These are phyloP conservation scores for Loxodonta africana DNA, from an alignment of 2,113 vertebrate species.

Conservation along the genomic window DNA sequence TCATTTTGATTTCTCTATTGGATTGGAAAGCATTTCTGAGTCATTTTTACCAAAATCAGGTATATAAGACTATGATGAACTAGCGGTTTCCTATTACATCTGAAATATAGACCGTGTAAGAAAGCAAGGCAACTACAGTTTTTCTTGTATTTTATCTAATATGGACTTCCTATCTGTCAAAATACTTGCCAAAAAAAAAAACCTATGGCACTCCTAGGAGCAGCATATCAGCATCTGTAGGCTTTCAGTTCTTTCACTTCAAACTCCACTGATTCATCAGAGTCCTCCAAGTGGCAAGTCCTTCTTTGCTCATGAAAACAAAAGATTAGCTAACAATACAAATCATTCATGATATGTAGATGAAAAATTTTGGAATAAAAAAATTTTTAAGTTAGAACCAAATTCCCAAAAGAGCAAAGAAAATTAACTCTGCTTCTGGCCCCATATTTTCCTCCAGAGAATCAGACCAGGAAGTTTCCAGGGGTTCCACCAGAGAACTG, in stretches of 20 bases:
- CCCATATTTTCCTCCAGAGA: background rate
- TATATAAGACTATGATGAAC: background rate
- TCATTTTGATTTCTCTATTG: background rate
- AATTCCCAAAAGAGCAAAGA: background rate
- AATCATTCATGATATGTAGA: slow-evolving; percentile 45
- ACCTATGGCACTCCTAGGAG: background rate
- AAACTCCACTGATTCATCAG: slow-evolving; percentile 13
- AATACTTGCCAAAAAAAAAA: background rate
- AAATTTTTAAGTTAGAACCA: background rate
- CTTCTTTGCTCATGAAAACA: slow-evolving; percentile 43
- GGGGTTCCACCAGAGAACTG: background rate
- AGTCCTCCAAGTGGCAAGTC: background rate
- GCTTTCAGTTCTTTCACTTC: background rate
- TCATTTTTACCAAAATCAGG: background rate
- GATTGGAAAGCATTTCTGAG: background rate
- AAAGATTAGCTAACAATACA: slow-evolving; percentile 4
- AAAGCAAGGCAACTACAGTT: slow-evolving; percentile 44
- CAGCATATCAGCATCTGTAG: background rate
- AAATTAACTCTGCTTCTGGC: background rate
- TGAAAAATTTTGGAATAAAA: slow-evolving; percentile 35
- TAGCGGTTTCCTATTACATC: background rate
- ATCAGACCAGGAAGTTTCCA: background rate
- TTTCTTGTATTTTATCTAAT: slow-evolving; percentile 12
- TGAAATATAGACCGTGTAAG: slow-evolving; percentile 7
- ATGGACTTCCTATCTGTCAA: background rate